Evolutionary conservation across 2,888 invertebrate genomes (phyloP).

Genomic region (Poecilus cupreus): DNA sequence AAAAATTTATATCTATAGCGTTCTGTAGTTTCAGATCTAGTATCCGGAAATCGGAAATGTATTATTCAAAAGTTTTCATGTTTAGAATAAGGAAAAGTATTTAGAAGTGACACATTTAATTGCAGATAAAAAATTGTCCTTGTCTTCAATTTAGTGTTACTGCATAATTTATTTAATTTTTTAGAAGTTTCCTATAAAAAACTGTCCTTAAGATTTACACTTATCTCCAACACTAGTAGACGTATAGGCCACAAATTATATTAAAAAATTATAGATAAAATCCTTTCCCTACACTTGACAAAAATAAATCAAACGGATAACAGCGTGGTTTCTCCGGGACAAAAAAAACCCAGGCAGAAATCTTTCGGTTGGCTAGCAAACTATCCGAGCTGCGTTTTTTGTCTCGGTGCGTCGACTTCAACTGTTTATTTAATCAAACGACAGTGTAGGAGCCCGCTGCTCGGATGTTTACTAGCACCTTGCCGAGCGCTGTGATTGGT

Average conservation of each 20-base stretch:
- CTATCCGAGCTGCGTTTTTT: slow-evolving; percentile 22
- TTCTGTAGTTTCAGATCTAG: too few relatives aligned
- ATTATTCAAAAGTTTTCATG: too few relatives aligned
- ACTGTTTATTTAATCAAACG: slow-evolving; percentile 47
- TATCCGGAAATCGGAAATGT: too few relatives aligned
- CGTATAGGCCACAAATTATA: slow-evolving; percentile 14
- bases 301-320: slow-evolving; percentile 42
- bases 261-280: slow-evolving; percentile 41
- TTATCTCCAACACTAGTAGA: slow-evolving; percentile 12
- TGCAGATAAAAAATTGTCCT: not conserved
- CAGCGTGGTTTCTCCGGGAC: slow-evolving; percentile 3
- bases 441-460: not conserved
- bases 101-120: slow-evolving; percentile 6
- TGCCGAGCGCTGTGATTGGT: slow-evolving; percentile 61
- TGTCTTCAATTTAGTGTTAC: slow-evolving; percentile 1
- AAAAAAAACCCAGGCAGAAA: slow-evolving; percentile 8
- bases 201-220: slow-evolving; percentile 2
- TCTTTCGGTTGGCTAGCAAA: slow-evolving; percentile 33
- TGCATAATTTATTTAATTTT: slow-evolving; percentile 31
- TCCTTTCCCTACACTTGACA: slow-evolving; percentile 35
- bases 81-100: not conserved
- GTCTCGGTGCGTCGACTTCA: slow-evolving; percentile 29
- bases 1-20: too few relatives aligned
- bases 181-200: not conserved
- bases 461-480: slow-evolving; percentile 48